Conservation (phyloP, 2,888 invertebrate genomes). For the Orgyia antiqua region DNA sequence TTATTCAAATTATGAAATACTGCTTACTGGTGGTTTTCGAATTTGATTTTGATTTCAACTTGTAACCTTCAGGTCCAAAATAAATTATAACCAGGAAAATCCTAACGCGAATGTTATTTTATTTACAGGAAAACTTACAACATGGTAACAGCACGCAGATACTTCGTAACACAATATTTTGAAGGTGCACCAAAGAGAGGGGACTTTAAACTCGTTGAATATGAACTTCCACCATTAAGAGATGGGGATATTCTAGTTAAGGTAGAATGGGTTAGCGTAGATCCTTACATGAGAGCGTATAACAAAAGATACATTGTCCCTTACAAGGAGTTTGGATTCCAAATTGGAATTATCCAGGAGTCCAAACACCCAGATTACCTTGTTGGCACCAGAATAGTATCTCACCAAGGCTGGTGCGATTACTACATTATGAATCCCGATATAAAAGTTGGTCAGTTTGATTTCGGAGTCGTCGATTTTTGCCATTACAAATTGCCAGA, state of each 20-base stretch:
- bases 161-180: constrained; percentile 66
- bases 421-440: constrained; percentile 14
- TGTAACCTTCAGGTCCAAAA: no score
- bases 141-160: constrained; percentile 70
- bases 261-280: constrained; percentile 41
- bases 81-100: no score
- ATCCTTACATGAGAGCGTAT: constrained; percentile 32
- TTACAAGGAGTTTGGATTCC: constrained; percentile 42
- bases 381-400: constrained; percentile 77
- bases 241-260: constrained; percentile 44
- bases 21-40: no score
- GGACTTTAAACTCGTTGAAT: constrained; percentile 78
- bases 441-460: constrained; percentile 5
- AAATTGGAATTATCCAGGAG: constrained; percentile 69
- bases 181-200: constrained; percentile 73
- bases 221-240: constrained; percentile 45
- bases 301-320: constrained; percentile 26
- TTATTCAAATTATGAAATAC: no score
- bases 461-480: constrained; percentile 6
- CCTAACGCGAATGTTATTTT: no score
- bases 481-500: constrained; percentile 65
- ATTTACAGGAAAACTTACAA: neutral
- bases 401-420: constrained; percentile 37
- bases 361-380: constrained; percentile 80
- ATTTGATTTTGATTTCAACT: no score